Base-by-base conservation (phyloP, 35 echinoderm and acorn worm genomes). In the Lytechinus variegatus region DNA sequence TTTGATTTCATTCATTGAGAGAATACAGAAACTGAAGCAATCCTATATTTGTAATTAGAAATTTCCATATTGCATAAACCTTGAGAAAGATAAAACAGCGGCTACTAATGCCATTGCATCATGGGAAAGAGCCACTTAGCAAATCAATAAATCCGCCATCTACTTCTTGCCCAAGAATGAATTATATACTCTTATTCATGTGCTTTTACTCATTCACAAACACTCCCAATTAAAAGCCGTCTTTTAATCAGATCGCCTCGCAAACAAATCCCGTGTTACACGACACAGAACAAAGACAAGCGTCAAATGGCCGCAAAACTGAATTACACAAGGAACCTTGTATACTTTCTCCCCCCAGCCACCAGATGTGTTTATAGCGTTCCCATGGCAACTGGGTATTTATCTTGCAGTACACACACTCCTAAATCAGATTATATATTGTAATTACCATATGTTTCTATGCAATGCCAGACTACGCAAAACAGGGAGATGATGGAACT, bases 341-440 rank as follows among this genome's bases (percentile, higher is more conserved):
- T 79, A 79, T 79, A 79, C 66, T 79, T 79, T 79, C 66, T 24
- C 66, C 66, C 33, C 66, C 66, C 88, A 90, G 52, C 28, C 52
- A 54, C 87, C 88, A 52, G 88, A 90, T 90, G 88, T 90, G 88
- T 90, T 90, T 90, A 90, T 90, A 54, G 88, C 52, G 52, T 90
- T 54, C 9, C 52, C 88, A 90, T 90, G 52, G 52, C 88, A 90
- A 90, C 88, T 90, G 27, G 52, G 10, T 90, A 90, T 90, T 79
- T 79, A 24, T 79, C 66, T 79, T 79, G 66, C 66, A 79, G 66
- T 24, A 90, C 29, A 90, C 88, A 90, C 88, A 90, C 88, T 90
- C 29, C 88, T 54, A 90, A 90, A 90, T 90, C 88, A 90, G 88
- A 90, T 90, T 89, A 90, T 54, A 90, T 44, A 90, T 90, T 44